These are phyloP conservation scores for Ginglymostoma cirratum DNA, from an alignment of 2,113 vertebrate genomes.

Conservation along the genomic window DNA sequence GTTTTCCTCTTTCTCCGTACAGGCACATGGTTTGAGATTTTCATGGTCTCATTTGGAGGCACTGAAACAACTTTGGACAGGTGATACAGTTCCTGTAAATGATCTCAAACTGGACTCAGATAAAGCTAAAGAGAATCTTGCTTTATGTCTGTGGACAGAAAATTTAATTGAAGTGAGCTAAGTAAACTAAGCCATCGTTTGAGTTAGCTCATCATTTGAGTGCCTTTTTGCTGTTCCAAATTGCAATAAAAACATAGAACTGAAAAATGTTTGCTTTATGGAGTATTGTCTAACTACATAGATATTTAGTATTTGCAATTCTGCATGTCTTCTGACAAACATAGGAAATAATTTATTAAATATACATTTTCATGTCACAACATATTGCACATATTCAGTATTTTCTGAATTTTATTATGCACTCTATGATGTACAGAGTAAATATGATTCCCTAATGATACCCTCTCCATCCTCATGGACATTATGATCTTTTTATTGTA, in stretches of 20 bases:
- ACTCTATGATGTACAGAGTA: not conserved
- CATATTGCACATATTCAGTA: not conserved
- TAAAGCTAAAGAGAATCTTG: slow-evolving; percentile 67
- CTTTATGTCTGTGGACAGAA: slow-evolving; percentile 76
- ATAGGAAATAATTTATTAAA: not conserved
- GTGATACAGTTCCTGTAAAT: slow-evolving; percentile 53
- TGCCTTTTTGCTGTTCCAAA: slow-evolving; percentile 17
- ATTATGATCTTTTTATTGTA: not conserved
- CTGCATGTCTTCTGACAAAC: not conserved
- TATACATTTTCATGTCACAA: not conserved
- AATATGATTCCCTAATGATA: not conserved
- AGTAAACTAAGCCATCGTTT: slow-evolving; percentile 25
- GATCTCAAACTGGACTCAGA: slow-evolving; percentile 63
- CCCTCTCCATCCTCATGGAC: not conserved
- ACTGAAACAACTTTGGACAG: slow-evolving; percentile 66
- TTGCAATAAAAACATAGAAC: slow-evolving; percentile 3
- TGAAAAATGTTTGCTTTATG: slow-evolving; percentile 6
- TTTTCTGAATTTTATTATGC: not conserved
- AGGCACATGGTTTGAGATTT: slow-evolving; percentile 72
- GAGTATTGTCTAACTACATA: not conserved
- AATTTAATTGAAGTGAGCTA: slow-evolving; percentile 65
- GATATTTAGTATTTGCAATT: not conserved
- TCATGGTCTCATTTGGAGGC: slow-evolving; percentile 67
- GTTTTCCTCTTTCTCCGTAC: not conserved
- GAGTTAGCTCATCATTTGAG: not conserved